phyloP scores from a whole-genome alignment of 37 sponge, comb jelly and placozoan species.

The Spongilla lacustris region DNA sequence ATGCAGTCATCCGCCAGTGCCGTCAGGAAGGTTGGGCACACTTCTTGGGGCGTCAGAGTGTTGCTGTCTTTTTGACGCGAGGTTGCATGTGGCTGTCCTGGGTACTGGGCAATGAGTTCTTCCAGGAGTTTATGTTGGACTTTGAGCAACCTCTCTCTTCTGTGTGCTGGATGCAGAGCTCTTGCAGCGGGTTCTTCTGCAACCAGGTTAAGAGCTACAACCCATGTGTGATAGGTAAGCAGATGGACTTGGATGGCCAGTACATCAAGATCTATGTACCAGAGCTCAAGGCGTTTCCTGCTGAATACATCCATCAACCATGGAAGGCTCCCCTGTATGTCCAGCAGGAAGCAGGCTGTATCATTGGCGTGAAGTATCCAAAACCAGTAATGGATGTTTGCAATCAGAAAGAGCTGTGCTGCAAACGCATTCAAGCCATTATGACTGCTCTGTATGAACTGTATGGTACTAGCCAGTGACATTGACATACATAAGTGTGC shows the following conservation, averaged over 20 bases:
- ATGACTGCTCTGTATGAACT: slow-evolving; percentile 46
- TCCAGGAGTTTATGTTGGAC: slow-evolving; percentile 80
- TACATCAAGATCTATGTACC: slow-evolving; percentile 84
- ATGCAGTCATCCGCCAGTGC: slow-evolving; percentile 86
- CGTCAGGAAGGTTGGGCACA: slow-evolving; percentile 84
- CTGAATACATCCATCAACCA: slow-evolving; percentile 85
- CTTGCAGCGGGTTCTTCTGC: slow-evolving; percentile 85
- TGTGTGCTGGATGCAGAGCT: slow-evolving; percentile 88
- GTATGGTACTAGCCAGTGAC: slow-evolving; percentile 11
- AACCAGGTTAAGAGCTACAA: slow-evolving; percentile 56
- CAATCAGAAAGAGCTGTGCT: slow-evolving; percentile 66
- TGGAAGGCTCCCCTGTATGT: slow-evolving; percentile 82
- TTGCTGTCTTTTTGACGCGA: slow-evolving; percentile 90
- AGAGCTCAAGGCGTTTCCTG: slow-evolving; percentile 72
- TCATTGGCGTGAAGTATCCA: slow-evolving; percentile 90
- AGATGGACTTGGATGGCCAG: slow-evolving; percentile 80
- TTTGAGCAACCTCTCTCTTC: slow-evolving; percentile 86
- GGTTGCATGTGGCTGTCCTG: slow-evolving; percentile 88
- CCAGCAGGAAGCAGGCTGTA: slow-evolving; percentile 77
- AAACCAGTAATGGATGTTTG: slow-evolving; percentile 68
- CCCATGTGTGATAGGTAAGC: slow-evolving; percentile 65
- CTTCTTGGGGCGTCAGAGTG: slow-evolving; percentile 68
- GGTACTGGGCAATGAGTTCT: slow-evolving; percentile 85
- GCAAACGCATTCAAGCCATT: slow-evolving; percentile 59
- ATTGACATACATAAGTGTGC: too few relatives aligned